phyloP scores from a whole-genome alignment of 2,797 vertebrate genomes.

The Lutjanus campechanus region DNA sequence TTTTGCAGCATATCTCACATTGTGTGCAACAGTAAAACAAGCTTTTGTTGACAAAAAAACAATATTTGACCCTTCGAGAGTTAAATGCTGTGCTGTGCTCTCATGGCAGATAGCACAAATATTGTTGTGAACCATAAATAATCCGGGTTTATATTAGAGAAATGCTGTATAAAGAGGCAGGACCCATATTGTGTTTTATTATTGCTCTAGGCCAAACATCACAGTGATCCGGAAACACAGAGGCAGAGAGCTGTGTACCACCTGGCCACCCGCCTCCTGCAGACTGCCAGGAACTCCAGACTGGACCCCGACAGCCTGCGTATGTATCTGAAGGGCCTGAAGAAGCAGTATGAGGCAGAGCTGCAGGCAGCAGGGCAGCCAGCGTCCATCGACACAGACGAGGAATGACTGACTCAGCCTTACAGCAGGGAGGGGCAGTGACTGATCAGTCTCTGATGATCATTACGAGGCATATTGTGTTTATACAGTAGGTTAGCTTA shows the following conservation, averaged over 20 bases:
- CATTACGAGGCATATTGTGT: not conserved
- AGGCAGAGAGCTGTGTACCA: slow-evolving; percentile 89
- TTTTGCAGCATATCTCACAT: not conserved
- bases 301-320: slow-evolving; percentile 91
- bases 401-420: slow-evolving; percentile 68
- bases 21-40: slow-evolving; percentile 12
- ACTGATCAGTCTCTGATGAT: slow-evolving; percentile 10
- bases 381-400: slow-evolving; percentile 61
- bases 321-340: slow-evolving; percentile 92
- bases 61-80: not conserved
- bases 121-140: slow-evolving; percentile 13
- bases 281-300: slow-evolving; percentile 93
- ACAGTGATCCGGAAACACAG: slow-evolving; percentile 87
- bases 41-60: not conserved
- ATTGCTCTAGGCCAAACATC: slow-evolving; percentile 88
- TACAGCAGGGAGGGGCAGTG: slow-evolving; percentile 35
- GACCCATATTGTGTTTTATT: slow-evolving; percentile 24
- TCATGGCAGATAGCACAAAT: slow-evolving; percentile 17
- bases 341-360: slow-evolving; percentile 88
- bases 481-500: not conserved
- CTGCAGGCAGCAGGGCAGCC: slow-evolving; percentile 68
- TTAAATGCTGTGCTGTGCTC: not conserved
- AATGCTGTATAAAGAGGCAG: slow-evolving; percentile 19
- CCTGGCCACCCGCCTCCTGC: slow-evolving; percentile 91
- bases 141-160: slow-evolving; percentile 7